Conservation (phyloP, 2,888 invertebrate species). For the Sepioteuthis lessoniana region DNA sequence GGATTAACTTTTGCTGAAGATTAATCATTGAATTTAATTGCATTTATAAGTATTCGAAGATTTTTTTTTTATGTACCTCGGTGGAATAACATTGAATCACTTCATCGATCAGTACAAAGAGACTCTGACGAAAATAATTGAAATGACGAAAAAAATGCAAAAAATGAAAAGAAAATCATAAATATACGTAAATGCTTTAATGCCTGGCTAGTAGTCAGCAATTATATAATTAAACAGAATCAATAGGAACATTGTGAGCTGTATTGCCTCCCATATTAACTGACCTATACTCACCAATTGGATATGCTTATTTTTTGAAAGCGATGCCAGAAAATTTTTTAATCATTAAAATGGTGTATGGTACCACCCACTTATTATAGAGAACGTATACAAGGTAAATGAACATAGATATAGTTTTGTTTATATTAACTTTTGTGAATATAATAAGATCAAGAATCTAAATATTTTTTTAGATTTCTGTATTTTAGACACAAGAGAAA, state of each 20-base stretch:
- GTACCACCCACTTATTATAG: background rate
- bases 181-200: background rate
- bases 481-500: no score
- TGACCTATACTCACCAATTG: background rate
- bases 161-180: background rate
- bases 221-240: background rate
- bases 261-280: background rate
- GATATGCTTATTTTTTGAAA: background rate
- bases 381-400: background rate
- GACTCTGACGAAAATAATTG: background rate
- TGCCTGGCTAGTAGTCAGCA: background rate
- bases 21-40: slow-evolving; percentile 17
- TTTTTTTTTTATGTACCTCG: background rate
- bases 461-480: no score
- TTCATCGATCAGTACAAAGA: no score
- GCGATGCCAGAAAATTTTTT: background rate
- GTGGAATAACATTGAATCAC: background rate
- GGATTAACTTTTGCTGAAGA: background rate
- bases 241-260: background rate
- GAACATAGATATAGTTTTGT: no score
- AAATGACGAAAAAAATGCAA: background rate
- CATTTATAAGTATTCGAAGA: background rate
- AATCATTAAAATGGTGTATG: background rate
- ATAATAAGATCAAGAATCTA: no score
- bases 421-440: no score